A percentile compares a stretch with the other conserved stretches of the same genome.
These are phyloP conservation scores for Regulus satrapa DNA, from an alignment of 2,113 vertebrate genomes.

Conservation along the genomic window DNA sequence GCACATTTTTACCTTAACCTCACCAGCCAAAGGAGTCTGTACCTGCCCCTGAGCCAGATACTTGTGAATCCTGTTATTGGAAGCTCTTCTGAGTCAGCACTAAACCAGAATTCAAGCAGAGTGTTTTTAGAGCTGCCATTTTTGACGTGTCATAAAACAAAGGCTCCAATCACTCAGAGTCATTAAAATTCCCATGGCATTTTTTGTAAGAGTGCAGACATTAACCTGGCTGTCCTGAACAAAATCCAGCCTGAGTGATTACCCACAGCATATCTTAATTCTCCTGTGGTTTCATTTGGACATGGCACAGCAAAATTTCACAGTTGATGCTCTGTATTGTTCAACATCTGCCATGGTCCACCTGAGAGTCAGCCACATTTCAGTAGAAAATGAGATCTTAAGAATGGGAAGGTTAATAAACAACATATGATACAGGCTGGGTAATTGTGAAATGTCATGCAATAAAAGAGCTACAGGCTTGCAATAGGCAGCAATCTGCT, in stretches of 20 bases:
- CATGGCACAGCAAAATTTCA: constrained; percentile 56
- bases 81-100: constrained; percentile 55
- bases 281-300: constrained; percentile 56
- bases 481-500: neutral
- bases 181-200: constrained; percentile 67
- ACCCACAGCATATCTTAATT: constrained; percentile 61
- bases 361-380: constrained; percentile 18
- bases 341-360: constrained; percentile 38
- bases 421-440: neutral
- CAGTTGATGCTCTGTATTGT: constrained; percentile 49
- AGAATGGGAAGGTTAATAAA: constrained; percentile 40
- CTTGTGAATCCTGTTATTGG: neutral
- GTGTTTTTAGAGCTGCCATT: constrained; percentile 49
- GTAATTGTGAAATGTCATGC: neutral
- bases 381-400: constrained; percentile 21
- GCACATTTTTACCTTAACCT: neutral
- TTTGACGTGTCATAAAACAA: constrained; percentile 57
- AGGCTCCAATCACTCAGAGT: constrained; percentile 56
- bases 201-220: constrained; percentile 61
- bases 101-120: constrained; percentile 10
- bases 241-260: constrained; percentile 66
- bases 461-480: neutral
- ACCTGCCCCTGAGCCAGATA: neutral
- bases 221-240: constrained; percentile 67
- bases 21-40: neutral